Evolutionary conservation across 2,888 invertebrate genomes (phyloP).

Genomic region (Apamea anceps): DNA sequence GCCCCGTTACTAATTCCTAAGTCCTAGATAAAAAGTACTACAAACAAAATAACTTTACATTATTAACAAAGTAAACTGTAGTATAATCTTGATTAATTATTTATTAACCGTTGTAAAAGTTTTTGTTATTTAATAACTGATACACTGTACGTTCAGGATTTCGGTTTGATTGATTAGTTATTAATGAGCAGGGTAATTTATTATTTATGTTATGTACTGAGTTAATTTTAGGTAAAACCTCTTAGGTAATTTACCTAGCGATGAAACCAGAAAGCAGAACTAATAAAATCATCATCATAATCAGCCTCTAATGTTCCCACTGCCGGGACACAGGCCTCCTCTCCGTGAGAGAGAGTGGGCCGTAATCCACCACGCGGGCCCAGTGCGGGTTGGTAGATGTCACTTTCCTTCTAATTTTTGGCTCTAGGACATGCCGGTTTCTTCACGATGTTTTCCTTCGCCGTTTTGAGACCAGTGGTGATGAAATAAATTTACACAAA

Average conservation of each 20-base stretch:
- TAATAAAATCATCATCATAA: no score
- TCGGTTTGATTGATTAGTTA: constrained; percentile 32
- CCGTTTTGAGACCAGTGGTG: no score
- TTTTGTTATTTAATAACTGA: constrained; percentile 14
- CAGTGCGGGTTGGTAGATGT: no score
- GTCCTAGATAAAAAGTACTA: neutral
- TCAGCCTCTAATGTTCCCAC: no score
- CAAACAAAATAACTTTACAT: constrained; percentile 1
- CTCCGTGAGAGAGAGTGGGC: no score
- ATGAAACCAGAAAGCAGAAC: neutral
- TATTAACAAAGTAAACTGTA: neutral
- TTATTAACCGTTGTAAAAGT: constrained; percentile 1
- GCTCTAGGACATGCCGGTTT: no score
- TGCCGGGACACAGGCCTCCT: no score
- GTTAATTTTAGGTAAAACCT: neutral
- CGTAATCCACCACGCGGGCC: no score
- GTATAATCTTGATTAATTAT: constrained; percentile 24
- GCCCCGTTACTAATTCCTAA: no score
- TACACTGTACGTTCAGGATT: neutral
- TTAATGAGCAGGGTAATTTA: constrained; percentile 23
- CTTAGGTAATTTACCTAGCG: neutral
- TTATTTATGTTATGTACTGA: neutral
- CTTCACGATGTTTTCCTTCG: no score
- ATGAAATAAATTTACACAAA: no score
- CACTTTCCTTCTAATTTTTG: no score